Conservation (phyloP, 2,113 vertebrate species). For the Spheniscus mendiculus region DNA sequence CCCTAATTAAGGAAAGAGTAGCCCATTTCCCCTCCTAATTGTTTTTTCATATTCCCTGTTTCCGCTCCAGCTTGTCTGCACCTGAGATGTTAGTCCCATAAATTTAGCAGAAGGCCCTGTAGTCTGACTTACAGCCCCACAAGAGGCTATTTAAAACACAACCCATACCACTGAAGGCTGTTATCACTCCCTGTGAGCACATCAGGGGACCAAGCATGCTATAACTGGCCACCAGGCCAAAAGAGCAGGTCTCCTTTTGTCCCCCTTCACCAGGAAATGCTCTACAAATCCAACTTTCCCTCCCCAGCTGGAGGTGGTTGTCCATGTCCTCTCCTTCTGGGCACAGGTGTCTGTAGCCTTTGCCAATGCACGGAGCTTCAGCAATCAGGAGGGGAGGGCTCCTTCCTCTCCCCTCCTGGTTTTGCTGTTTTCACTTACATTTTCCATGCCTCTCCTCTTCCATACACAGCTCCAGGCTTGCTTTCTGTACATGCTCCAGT, state of each 20-base stretch:
- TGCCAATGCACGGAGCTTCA: not conserved
- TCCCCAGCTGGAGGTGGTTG: not conserved
- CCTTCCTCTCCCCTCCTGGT: not conserved
- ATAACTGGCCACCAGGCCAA: not conserved
- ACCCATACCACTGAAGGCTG: too few relatives aligned
- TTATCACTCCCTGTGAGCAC: not conserved
- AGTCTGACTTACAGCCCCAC: not conserved
- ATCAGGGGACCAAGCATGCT: not conserved
- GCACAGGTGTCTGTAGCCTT: not conserved
- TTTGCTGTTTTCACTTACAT: not conserved
- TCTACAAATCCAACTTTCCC: not conserved
- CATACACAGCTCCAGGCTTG: not conserved
- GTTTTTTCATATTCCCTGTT: not conserved
- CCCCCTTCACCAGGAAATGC: not conserved
- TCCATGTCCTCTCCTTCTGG: not conserved
- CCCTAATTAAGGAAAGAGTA: not conserved
- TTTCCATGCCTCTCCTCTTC: not conserved
- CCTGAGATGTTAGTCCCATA: not conserved
- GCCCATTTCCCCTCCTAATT: not conserved
- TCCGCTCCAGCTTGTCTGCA: not conserved
- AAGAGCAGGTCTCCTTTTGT: not conserved
- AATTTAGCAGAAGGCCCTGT: not conserved
- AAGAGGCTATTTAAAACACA: not conserved
- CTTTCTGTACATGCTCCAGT: fast-evolving
- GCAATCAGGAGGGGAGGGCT: not conserved